Evolutionary conservation across 2,888 invertebrate genomes (phyloP).

Genomic region (Orthosia cruda): DNA sequence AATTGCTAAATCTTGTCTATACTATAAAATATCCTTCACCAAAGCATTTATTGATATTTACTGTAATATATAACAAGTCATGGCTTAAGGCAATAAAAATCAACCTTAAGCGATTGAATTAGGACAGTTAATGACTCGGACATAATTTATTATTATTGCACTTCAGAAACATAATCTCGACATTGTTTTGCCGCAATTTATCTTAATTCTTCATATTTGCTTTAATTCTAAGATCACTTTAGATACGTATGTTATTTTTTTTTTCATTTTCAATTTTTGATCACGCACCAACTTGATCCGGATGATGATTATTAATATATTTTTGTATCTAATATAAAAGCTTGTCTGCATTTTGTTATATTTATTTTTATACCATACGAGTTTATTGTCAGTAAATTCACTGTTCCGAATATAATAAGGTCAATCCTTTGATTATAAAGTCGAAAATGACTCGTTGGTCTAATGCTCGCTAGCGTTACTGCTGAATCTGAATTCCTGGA

Average conservation of each 20-base stretch:
- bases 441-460: too few species aligned
- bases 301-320: not conserved
- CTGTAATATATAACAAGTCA: conserved; percentile 22
- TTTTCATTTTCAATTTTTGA: not conserved
- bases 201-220: conserved; percentile 12
- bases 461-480: too few species aligned
- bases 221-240: not conserved
- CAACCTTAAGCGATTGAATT: conserved; percentile 21
- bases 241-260: not conserved
- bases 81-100: conserved; percentile 19
- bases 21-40: not conserved
- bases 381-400: not conserved
- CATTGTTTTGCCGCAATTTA: conserved; percentile 8
- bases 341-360: not conserved
- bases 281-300: not conserved
- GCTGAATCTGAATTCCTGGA: too few species aligned
- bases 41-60: not conserved
- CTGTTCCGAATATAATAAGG: too few species aligned
- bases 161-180: conserved; percentile 11
- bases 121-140: conserved; percentile 18
- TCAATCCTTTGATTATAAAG: too few species aligned
- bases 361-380: not conserved
- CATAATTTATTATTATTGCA: conserved; percentile 35
- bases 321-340: not conserved
- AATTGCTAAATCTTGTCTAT: not conserved